Conservation (phyloP, 2,888 invertebrate species). For the Aspidiotus destructor region DNA sequence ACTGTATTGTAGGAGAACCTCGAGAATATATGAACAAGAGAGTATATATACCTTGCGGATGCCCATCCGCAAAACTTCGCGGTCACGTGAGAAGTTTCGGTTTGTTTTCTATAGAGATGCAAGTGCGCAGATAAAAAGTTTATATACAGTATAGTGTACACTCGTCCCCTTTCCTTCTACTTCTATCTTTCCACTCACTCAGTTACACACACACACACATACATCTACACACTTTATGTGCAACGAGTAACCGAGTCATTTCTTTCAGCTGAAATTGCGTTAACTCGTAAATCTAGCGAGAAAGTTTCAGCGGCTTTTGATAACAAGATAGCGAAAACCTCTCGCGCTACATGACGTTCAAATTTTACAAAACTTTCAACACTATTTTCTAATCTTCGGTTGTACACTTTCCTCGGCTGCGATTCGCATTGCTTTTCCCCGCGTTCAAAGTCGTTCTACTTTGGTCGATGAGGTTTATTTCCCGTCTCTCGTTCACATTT, state of each 20-base stretch:
- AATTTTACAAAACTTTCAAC: slow-evolving; percentile 29
- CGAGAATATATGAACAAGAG: neutral
- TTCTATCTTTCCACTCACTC: no score
- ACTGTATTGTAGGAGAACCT: no score
- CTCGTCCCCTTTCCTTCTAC: no score
- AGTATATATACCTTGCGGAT: neutral
- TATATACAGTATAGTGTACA: slow-evolving; percentile 5
- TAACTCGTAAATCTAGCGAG: slow-evolving; percentile 28
- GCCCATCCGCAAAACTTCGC: slow-evolving; percentile 25
- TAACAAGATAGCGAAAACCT: slow-evolving; percentile 18
- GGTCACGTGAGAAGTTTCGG: slow-evolving; percentile 30
- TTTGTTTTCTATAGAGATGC: slow-evolving; percentile 23
- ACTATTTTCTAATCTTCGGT: slow-evolving; percentile 29
- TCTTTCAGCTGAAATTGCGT: slow-evolving; percentile 29
- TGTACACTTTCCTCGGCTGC: neutral
- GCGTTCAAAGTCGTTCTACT: no score
- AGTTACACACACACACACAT: no score
- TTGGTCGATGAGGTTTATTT: no score
- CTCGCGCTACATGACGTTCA: slow-evolving; percentile 17
- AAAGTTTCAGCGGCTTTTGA: slow-evolving; percentile 29
- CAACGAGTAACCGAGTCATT: slow-evolving; percentile 21
- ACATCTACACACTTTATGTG: no score
- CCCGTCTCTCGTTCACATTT: no score
- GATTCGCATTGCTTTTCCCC: no score
- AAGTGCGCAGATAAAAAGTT: slow-evolving; percentile 28